phyloP scores from a whole-genome alignment of 2,888 invertebrate species.

The Sarcophaga rosellei region DNA sequence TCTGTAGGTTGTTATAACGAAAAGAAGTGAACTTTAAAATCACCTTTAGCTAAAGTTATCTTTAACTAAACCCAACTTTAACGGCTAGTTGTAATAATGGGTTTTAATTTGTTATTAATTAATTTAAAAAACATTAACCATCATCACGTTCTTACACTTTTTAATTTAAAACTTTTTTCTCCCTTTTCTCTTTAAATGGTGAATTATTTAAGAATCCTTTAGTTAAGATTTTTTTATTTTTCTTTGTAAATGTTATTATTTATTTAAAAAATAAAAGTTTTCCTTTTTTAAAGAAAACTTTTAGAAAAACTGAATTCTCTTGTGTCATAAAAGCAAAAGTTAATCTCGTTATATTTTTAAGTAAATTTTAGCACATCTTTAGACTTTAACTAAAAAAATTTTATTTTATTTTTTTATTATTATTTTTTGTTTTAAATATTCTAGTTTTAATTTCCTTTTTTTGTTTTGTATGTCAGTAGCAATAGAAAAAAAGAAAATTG shows the following conservation, averaged over 20 bases:
- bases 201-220: slow-evolving; percentile 5
- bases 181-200: background rate
- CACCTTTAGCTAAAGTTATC: no score
- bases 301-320: slow-evolving; percentile 61
- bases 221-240: background rate
- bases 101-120: background rate
- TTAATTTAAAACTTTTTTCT: background rate
- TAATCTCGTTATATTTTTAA: slow-evolving; percentile 55
- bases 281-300: slow-evolving; percentile 47
- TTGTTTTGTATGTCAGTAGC: slow-evolving; percentile 32
- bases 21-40: no score
- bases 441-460: slow-evolving; percentile 49
- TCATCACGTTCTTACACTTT: background rate
- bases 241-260: background rate
- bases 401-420: no score
- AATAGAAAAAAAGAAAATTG: background rate
- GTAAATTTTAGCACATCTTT: slow-evolving; percentile 42
- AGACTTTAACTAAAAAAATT: slow-evolving; percentile 11
- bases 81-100: no score
- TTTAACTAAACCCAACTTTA: no score
- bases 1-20: no score
- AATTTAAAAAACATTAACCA: background rate
- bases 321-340: slow-evolving; percentile 63
- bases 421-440: background rate
- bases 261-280: slow-evolving; percentile 40